Conservation (phyloP, 2,888 invertebrate genomes). For the Fabriciana adippe region DNA sequence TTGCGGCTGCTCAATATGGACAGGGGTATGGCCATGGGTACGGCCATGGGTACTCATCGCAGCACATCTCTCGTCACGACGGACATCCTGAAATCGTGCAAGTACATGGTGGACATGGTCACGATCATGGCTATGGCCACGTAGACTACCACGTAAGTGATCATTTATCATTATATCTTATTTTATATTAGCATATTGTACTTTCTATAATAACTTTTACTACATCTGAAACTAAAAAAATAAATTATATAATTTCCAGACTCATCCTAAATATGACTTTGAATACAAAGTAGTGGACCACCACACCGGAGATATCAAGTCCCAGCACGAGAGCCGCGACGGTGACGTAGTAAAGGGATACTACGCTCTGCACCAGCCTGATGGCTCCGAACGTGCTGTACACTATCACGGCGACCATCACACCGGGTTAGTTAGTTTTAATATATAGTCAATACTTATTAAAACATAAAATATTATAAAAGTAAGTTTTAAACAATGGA, state of each 20-base stretch:
- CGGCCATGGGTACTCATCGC: slow-evolving; percentile 45
- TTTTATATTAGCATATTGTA: background rate
- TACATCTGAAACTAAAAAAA: too few species aligned
- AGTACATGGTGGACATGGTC: slow-evolving; percentile 26
- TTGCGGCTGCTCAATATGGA: slow-evolving; percentile 47
- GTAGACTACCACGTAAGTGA: slow-evolving; percentile 31
- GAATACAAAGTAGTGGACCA: slow-evolving; percentile 70
- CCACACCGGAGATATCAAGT: slow-evolving; percentile 70
- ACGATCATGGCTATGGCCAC: slow-evolving; percentile 26
- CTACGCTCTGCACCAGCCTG: slow-evolving; percentile 76
- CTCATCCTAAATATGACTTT: slow-evolving; percentile 53
- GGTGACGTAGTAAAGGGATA: slow-evolving; percentile 49
- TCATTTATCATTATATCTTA: background rate
- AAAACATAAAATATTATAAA: too few species aligned
- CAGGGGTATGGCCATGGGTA: slow-evolving; percentile 47
- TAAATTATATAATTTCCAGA: slow-evolving; percentile 3
- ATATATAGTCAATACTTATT: too few species aligned
- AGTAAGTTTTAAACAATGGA: too few species aligned
- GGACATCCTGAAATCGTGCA: slow-evolving; percentile 40
- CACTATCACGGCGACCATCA: slow-evolving; percentile 81
- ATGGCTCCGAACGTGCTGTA: slow-evolving; percentile 76
- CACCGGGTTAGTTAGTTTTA: slow-evolving; percentile 31
- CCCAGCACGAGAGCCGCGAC: slow-evolving; percentile 33
- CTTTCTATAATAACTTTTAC: too few species aligned
- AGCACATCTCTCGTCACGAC: slow-evolving; percentile 46